Conservation (phyloP, 2,888 invertebrate species). For the Epinotia nisella region DNA sequence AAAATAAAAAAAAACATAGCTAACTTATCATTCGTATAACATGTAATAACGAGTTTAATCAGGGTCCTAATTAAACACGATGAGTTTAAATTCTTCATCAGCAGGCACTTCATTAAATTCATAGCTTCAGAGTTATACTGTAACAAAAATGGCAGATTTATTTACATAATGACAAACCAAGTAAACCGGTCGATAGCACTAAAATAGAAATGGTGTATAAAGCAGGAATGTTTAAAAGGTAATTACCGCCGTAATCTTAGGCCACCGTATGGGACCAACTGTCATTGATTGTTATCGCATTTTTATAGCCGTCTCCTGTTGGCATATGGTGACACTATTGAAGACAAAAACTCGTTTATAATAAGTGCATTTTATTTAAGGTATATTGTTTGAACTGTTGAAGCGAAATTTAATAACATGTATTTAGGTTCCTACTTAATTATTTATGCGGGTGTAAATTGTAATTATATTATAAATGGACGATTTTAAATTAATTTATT, state of each 20-base stretch:
- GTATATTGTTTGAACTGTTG: conserved; percentile 6
- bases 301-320: conserved; percentile 59
- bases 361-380: conserved; percentile 2
- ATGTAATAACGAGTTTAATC: neutral
- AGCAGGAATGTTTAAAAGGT: conserved; percentile 48
- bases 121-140: neutral
- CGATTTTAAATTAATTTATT: neutral
- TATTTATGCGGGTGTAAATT: neutral
- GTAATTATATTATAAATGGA: neutral
- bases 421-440: neutral
- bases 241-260: conserved; percentile 57
- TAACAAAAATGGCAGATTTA: conserved; percentile 17
- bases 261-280: conserved; percentile 58
- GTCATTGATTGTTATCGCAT: conserved; percentile 66
- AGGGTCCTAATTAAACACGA: neutral
- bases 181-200: conserved; percentile 18
- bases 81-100: neutral
- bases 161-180: neutral
- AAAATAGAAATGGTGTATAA: conserved; percentile 46
- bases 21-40: neutral
- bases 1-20: neutral
- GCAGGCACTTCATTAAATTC: too few relatives aligned
- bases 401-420: neutral
- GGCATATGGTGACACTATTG: conserved; percentile 72
- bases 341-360: conserved; percentile 53